Conservation (phyloP, 2,888 invertebrate species). For the Sthenelais limicola region DNA sequence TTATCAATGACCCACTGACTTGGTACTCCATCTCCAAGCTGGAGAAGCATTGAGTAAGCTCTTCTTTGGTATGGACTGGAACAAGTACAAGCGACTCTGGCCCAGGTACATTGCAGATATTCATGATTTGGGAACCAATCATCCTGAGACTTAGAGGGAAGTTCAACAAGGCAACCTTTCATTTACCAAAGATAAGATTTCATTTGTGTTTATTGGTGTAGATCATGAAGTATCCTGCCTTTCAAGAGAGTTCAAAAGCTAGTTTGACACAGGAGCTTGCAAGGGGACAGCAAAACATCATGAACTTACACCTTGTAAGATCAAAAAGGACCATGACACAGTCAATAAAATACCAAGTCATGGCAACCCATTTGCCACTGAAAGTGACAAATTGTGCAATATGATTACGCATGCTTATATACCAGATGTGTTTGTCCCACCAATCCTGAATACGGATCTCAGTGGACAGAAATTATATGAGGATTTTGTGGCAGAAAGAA, state of each 20-base stretch:
- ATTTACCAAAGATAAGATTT: slow-evolving; percentile 18
- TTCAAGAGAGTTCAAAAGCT: slow-evolving; percentile 33
- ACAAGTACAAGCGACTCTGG: too few species aligned
- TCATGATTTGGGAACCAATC: slow-evolving; percentile 44
- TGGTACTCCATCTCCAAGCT: slow-evolving; percentile 47
- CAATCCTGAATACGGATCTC: slow-evolving; percentile 45
- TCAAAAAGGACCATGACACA: slow-evolving; percentile 45
- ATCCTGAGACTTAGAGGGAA: too few species aligned
- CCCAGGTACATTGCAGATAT: slow-evolving; percentile 46
- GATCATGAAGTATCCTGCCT: slow-evolving; percentile 9
- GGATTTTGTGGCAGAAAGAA: slow-evolving; percentile 48
- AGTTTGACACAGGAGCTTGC: slow-evolving; percentile 10
- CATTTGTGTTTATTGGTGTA: too few species aligned
- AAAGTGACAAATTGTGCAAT: slow-evolving; percentile 46
- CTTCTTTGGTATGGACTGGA: too few species aligned
- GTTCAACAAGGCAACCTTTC: slow-evolving; percentile 42
- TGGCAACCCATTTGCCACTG: slow-evolving; percentile 45
- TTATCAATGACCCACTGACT: too few species aligned
- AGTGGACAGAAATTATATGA: slow-evolving; percentile 49
- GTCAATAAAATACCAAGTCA: slow-evolving; percentile 41
- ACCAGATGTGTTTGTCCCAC: slow-evolving; percentile 47
- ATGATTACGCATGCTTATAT: slow-evolving; percentile 47
- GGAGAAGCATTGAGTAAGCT: slow-evolving; percentile 46
- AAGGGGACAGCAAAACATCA: neutral
- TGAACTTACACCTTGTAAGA: slow-evolving; percentile 22